These are phyloP conservation scores for Eptesicus fuscus DNA, from an alignment of 2,113 vertebrate genomes.

Conservation along the genomic window DNA sequence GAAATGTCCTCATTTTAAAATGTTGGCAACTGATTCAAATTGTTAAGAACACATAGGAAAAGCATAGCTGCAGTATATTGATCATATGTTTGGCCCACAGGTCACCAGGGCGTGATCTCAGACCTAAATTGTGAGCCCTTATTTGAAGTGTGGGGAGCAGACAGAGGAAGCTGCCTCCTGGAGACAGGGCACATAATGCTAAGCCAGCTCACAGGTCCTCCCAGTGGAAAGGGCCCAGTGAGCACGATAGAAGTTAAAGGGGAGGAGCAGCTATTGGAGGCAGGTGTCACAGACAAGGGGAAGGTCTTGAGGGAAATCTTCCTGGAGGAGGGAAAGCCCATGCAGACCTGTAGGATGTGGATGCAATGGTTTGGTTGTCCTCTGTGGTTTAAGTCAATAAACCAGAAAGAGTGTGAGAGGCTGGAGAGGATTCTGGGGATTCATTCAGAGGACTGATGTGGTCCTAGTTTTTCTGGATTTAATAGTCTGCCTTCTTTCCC, in stretches of 20 bases:
- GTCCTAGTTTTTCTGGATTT: neutral
- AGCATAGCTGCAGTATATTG: neutral
- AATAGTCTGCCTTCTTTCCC: neutral
- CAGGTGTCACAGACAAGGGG: neutral
- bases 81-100: neutral
- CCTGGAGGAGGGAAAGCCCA: neutral
- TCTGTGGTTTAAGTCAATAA: conserved; percentile 23
- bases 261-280: neutral
- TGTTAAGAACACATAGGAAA: neutral
- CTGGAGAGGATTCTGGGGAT: neutral
- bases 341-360: neutral
- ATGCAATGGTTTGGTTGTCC: neutral
- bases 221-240: neutral
- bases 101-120: neutral
- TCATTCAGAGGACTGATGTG: neutral
- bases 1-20: neutral
- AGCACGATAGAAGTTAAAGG: neutral
- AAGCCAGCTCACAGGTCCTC: neutral
- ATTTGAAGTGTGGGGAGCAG: neutral
- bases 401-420: neutral
- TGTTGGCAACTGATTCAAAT: neutral
- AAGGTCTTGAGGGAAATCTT: neutral
- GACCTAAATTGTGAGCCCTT: neutral
- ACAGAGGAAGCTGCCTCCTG: neutral
- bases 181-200: neutral